Evolutionary conservation across 2,797 vertebrate genomes (phyloP).

Genomic region (Urosaurus nigricauda): DNA sequence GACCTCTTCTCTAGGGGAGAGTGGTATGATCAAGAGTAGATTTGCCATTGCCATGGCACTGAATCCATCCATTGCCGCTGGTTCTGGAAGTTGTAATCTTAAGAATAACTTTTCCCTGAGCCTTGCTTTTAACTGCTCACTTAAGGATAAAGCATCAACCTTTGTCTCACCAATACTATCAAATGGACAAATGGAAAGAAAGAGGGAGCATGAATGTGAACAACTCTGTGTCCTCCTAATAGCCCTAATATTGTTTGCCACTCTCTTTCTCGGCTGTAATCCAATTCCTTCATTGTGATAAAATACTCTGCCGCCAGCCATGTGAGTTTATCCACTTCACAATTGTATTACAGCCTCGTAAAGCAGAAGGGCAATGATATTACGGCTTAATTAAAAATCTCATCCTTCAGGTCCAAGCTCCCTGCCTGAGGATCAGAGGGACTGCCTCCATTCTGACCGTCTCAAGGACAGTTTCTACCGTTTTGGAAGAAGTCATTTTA

Average conservation of each 20-base stretch:
- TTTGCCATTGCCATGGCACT: too few species aligned
- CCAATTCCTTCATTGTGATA: conserved; percentile 69
- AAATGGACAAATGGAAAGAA: background rate
- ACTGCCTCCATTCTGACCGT: background rate
- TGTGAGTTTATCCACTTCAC: conserved; percentile 57
- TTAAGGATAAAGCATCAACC: background rate
- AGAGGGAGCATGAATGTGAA: too few species aligned
- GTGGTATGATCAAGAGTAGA: too few species aligned
- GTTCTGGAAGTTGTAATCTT: too few species aligned
- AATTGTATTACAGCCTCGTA: conserved; percentile 47
- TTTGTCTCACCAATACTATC: background rate
- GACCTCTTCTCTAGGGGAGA: background rate
- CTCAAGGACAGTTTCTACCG: background rate
- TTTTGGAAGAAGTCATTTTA: background rate
- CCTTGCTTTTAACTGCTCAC: too few species aligned
- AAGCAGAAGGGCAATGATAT: conserved; percentile 56
- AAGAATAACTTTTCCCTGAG: too few species aligned
- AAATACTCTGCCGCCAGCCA: conserved; percentile 61
- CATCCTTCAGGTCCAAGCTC: background rate
- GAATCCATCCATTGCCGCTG: too few species aligned
- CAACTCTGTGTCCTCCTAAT: background rate
- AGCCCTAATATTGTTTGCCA: conserved; percentile 5
- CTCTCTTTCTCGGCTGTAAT: conserved; percentile 53
- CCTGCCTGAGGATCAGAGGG: background rate
- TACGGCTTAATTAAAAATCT: conserved; percentile 43